Base-by-base conservation (phyloP, 2,888 invertebrate genomes). In the Sesamia inferens region DNA sequence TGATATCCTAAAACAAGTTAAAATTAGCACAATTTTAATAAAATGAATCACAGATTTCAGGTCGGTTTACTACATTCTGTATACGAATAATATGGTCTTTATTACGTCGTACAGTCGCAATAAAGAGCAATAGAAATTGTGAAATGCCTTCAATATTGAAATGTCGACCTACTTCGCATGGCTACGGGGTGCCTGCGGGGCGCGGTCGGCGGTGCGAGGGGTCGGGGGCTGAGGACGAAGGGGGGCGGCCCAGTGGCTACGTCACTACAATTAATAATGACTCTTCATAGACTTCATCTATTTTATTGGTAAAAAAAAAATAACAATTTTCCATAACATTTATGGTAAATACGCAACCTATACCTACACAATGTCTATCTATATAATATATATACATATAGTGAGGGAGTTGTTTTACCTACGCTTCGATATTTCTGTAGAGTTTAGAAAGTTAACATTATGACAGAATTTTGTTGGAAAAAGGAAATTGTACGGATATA, bases 61-160 rank as follows among this genome's bases (percentile, higher is more conserved):
- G 86, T 88, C 85, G 81, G 85, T 89, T 91, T 91, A 90, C 87
- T 89, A 88, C 88, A 83, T 89, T 88, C 88, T 89, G 90, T 89
- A 90, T 89, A 90, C 87, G 89, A 82, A 90, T 91, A 91, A 92
- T 92, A 92, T 91, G 90, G 90, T 90, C 89, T 93, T 94, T 94
- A 94, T 93, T 92, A 91, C 92, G 86, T 89, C 90, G 90, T 92
- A 91, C 91, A 91, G 89, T 91, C 89, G 90, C 90, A 86, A 88
- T 93, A 93, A 92, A 92, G 91, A 91, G 91, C 93, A 92, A 93
- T 93, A 92, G 93, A 93, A 93, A 93, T 94, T 93, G 93, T 94
- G 93, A 94, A 94, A 94, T 94, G 94, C 92, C 93, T 94, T 92
- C 93, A 92, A 92, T 94, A 94, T 94, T 93, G 94, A 94, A 94